A percentile compares a stretch with the other conserved stretches of the same genome.
These are phyloP conservation scores for Euura lappo DNA, from an alignment of 1,140 invertebrate species.

Conservation along the genomic window DNA sequence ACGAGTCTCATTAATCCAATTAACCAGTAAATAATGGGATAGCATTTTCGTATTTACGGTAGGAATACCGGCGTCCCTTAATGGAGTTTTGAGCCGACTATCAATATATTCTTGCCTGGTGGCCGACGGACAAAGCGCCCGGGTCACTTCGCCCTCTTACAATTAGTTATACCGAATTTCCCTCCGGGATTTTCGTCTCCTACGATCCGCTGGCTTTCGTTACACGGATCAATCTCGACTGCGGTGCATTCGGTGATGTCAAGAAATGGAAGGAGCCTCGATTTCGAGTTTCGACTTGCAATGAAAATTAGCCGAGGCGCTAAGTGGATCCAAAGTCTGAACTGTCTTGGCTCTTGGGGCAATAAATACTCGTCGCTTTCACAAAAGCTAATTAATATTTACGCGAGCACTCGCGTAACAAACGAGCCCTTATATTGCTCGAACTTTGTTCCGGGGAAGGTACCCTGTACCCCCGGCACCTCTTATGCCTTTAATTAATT, in stretches of 20 bases:
- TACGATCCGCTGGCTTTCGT: no score
- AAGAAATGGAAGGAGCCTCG: not conserved
- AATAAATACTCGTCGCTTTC: constrained; percentile 41
- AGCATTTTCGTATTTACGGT: constrained; percentile 62
- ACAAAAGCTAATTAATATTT: constrained; percentile 50
- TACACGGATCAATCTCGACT: not conserved
- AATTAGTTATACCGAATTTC: not conserved
- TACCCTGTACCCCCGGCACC: not conserved
- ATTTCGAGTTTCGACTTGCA: not conserved
- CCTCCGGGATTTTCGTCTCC: no score
- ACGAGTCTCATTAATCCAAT: constrained; percentile 65
- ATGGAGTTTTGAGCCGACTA: constrained; percentile 63
- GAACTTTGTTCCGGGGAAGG: constrained; percentile 12
- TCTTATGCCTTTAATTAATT: constrained; percentile 49
- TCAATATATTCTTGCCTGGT: constrained; percentile 59
- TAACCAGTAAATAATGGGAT: constrained; percentile 64
- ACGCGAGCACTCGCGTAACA: constrained; percentile 35
- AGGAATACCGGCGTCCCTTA: constrained; percentile 52
- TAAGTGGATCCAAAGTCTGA: not conserved
- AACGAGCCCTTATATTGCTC: constrained; percentile 40
- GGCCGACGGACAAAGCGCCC: constrained; percentile 14
- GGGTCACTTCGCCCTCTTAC: not conserved
- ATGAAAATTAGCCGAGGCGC: not conserved
- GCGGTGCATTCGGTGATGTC: not conserved
- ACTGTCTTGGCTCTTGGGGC: constrained; percentile 9